Base-by-base conservation (phyloP, 2,888 invertebrate species). In the Caenorhabditis sp. region DNA sequence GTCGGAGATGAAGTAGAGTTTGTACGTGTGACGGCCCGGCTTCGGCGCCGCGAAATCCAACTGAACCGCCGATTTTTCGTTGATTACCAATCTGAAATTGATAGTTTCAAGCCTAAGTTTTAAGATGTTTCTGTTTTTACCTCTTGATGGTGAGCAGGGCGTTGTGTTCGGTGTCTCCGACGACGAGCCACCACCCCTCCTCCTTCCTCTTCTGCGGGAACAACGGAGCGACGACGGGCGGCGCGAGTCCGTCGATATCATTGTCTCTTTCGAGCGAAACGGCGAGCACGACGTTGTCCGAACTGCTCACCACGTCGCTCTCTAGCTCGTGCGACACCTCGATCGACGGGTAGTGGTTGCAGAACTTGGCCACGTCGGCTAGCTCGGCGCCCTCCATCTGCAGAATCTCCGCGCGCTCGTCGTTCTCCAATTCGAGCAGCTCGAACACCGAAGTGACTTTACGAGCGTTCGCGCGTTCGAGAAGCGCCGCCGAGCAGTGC, bases 1-100 rank as follows among this genome's bases (percentile, higher is more conserved):
- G 90, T 99, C 99, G 87, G 96, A 96, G 96, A 99, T 99, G 91
- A 95, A 99, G 91, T 96, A 99, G 58, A 99, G 91, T 0, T 95
- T 95, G 90, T 96, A 98, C 13, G 93, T 93, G 90, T 96, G 94
- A 92, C 75, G 79, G 24, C 83, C 83, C 4, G 81, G 59, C 74
- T 93, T 92, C 0, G 96, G 96, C 27, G 96, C 96, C 35, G 96
- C 94, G 90, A 98, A 99, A 90, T 96, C 96, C 55, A 96, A 91
- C 63, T 93, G 93, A 15, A 93, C 94, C 89, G 94, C 94, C 0
- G 97, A 96, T 86, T 93, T 95, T 84, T 90, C 90, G 88, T 96
- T 95, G 13, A 99, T 92, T 0, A 96, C 95, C 26, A 99, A 17
- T 56, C 56, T 62, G 55, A 17, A 62, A 41, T 24, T 55, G 6